These are phyloP conservation scores for Zaprionus tsacasi DNA, from an alignment of 1,140 invertebrate genomes.

Conservation along the genomic window DNA sequence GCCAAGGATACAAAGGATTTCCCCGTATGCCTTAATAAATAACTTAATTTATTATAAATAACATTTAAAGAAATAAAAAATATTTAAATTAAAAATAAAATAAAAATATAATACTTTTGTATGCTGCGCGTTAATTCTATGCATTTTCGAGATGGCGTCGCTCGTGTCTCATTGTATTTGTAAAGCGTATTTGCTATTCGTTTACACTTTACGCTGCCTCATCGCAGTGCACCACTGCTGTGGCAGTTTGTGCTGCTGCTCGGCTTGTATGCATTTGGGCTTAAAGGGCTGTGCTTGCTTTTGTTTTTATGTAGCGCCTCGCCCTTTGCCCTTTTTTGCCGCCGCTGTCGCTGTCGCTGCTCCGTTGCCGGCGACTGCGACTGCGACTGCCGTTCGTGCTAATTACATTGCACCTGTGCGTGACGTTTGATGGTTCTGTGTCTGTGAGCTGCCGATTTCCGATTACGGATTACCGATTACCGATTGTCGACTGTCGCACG, in stretches of 20 bases:
- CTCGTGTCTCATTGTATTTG: too few relatives aligned
- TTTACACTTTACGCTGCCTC: constrained; percentile 21
- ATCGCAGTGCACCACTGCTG: constrained; percentile 14
- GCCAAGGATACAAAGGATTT: too few relatives aligned
- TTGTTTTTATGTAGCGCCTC: constrained; percentile 69
- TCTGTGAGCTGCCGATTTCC: constrained; percentile 69
- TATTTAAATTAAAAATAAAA: too few relatives aligned
- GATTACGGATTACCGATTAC: constrained; percentile 36
- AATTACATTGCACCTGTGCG: constrained; percentile 80
- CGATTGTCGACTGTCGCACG: constrained; percentile 32
- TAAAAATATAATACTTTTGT: too few relatives aligned
- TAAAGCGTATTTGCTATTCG: constrained; percentile 8
- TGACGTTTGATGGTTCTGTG: constrained; percentile 70
- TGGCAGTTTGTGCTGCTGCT: constrained; percentile 26
- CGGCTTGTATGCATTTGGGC: constrained; percentile 76
- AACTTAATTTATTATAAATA: too few relatives aligned
- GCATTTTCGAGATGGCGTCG: too few relatives aligned
- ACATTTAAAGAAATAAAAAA: too few relatives aligned
- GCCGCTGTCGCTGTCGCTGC: constrained; percentile 3
- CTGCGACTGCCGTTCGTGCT: constrained; percentile 72
- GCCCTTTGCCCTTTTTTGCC: constrained; percentile 1
- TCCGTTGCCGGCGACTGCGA: constrained; percentile 27
- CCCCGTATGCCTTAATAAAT: too few relatives aligned
- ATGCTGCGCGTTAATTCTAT: too few relatives aligned
- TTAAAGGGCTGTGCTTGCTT: constrained; percentile 80